Evolutionary conservation across 2,888 invertebrate species (phyloP), one percentile per base, ranked within the genome.

Genomic region (Coecobrya sp.): DNA sequence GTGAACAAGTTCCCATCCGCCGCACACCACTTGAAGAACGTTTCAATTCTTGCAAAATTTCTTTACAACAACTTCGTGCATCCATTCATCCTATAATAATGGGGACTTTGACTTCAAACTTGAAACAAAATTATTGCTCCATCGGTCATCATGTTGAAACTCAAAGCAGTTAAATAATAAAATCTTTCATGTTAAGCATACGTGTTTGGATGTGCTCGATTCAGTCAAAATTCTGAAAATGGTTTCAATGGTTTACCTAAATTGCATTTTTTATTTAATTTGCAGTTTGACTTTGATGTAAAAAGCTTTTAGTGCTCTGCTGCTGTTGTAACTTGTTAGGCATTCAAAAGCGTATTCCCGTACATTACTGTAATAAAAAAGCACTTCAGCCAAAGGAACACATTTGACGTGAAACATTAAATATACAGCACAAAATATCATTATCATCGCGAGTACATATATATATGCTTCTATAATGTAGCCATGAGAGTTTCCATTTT

Each of bases 101-200:
- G 82, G 59, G 82, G 59, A 22, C 82, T 82, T 82, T 82, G 82
- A 82, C 82, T 82, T 82, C 30, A 81, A 81, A 81, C 81, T 81
- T 81, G 81, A 81, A 81, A 81, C 55, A 27, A 55, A 55, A 52
- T 27, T 52, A 82, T 82, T 82, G 36, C 82, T 19, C 45, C 55
- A 82, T 82, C 55, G 8, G 5, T 25, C 36, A 36, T 36, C 30
- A 11, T 62, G 59, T 55, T 59, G 55, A 55, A 82, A 82, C 8
- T 52, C 52, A 49, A 52, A 25, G 22, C 55, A 19, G 19, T 19
- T 13, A 52, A 10, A 8, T 79, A 79, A 52, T 16, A 79, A 27
- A 45, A 79, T 52, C 3, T 8, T 7, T 22, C 1, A 49, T 49
- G 49, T 13, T 49, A 1, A 49, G 49, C 49, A 1, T 49, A 13